These are phyloP conservation scores for Limnephilus marmoratus DNA, from an alignment of 2,888 invertebrate species.

Conservation along the genomic window DNA sequence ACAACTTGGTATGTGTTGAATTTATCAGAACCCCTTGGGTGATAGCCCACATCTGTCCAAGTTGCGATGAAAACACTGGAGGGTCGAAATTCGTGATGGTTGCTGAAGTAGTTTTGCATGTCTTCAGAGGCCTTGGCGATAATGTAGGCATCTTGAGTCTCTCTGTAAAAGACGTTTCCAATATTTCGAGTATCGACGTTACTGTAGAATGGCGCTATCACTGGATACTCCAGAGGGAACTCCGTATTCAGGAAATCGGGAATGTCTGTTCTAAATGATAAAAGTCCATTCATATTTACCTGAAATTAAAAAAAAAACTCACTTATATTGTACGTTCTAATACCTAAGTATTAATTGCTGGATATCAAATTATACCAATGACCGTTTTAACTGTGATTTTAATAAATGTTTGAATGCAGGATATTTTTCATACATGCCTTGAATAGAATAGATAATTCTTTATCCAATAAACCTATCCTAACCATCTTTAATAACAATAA, in stretches of 20 bases:
- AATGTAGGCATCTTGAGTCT: constrained; percentile 80
- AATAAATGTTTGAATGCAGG: background rate
- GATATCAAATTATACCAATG: background rate
- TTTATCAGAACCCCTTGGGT: constrained; percentile 81
- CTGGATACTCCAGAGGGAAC: constrained; percentile 92
- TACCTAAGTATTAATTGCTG: background rate
- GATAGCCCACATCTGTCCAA: constrained; percentile 93
- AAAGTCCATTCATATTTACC: constrained; percentile 94
- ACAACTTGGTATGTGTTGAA: constrained; percentile 91
- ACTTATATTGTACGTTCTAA: background rate
- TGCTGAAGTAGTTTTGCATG: constrained; percentile 85
- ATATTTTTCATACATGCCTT: too few relatives aligned
- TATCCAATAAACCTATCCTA: too few relatives aligned
- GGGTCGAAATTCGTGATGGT: constrained; percentile 85
- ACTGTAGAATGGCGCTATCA: constrained; percentile 93
- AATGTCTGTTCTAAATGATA: constrained; percentile 93
- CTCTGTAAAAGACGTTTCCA: constrained; percentile 86
- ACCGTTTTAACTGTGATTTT: background rate
- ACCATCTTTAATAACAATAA: too few relatives aligned
- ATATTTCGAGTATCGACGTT: constrained; percentile 89
- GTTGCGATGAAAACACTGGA: constrained; percentile 90
- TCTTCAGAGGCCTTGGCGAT: constrained; percentile 83
- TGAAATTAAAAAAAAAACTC: constrained; percentile 71
- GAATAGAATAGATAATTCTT: too few relatives aligned
- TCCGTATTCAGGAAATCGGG: constrained; percentile 91